phyloP scores from a whole-genome alignment of 1,140 invertebrate genomes.

The Proctacanthus coquilletti region DNA sequence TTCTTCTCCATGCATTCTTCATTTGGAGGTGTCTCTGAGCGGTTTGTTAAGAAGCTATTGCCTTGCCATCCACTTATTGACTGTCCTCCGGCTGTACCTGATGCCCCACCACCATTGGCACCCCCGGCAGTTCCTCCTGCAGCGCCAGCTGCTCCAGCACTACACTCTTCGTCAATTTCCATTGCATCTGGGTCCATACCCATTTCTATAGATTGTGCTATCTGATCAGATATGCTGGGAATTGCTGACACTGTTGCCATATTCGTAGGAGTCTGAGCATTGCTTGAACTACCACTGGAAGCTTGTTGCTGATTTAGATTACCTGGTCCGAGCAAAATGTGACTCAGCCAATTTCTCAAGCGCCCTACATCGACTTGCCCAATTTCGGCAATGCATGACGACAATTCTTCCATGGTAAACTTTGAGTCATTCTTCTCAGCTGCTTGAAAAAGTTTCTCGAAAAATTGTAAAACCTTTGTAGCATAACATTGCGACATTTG shows the following conservation, averaged over 20 bases:
- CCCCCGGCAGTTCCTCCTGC: conserved; percentile 21
- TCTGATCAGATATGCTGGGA: conserved; percentile 27
- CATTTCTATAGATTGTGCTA: conserved; percentile 9
- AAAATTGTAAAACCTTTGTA: conserved; percentile 62
- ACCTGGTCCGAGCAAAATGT: conserved; percentile 44
- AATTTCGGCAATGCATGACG: conserved; percentile 48
- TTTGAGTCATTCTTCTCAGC: conserved; percentile 38
- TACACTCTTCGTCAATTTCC: conserved; percentile 26
- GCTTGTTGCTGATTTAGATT: conserved; percentile 19
- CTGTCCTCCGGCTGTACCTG: conserved; percentile 3
- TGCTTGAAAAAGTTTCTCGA: conserved; percentile 62
- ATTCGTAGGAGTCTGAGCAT: conserved; percentile 30
- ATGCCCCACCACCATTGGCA: conserved; percentile 24
- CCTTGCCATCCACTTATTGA: conserved; percentile 1
- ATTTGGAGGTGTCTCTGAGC: conserved; percentile 9
- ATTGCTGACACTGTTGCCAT: conserved; percentile 29
- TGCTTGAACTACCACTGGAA: conserved; percentile 30
- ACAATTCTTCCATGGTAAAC: conserved; percentile 49
- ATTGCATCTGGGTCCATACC: conserved; percentile 18
- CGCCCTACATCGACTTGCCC: conserved; percentile 45
- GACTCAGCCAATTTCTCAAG: conserved; percentile 52
- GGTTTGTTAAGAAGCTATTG: conserved; percentile 12
- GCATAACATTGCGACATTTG: conserved; percentile 55
- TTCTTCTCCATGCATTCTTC: conserved; percentile 43
- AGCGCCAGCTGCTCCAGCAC: conserved; percentile 19